Evolutionary conservation across 2,113 vertebrate species (phyloP).

Genomic region (Zapornia atra): DNA sequence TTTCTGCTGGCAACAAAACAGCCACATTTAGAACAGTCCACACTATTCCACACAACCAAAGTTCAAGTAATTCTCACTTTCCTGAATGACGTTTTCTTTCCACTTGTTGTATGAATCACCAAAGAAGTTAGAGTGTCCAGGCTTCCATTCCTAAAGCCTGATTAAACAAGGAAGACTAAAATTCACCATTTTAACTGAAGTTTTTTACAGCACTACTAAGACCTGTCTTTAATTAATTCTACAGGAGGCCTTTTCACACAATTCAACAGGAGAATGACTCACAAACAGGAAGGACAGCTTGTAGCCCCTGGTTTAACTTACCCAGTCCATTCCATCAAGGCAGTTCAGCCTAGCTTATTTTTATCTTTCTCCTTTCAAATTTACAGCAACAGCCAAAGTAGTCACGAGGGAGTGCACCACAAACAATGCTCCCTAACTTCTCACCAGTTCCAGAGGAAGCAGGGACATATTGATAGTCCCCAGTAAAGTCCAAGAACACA

Average conservation of each 20-base stretch:
- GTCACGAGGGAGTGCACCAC: neutral
- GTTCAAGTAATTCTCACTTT: neutral
- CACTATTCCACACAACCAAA: neutral
- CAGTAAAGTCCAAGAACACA: neutral
- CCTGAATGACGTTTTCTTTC: neutral
- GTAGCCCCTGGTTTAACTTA: neutral
- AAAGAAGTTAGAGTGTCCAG: neutral
- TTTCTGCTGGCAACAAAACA: neutral
- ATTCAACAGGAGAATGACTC: neutral
- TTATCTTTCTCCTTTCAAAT: neutral
- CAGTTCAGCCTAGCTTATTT: slow-evolving; percentile 4
- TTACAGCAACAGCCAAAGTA: neutral
- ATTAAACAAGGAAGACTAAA: neutral
- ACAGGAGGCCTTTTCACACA: neutral
- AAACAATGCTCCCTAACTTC: slow-evolving; percentile 18
- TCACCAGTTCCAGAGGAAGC: neutral
- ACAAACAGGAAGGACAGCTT: slow-evolving; percentile 3
- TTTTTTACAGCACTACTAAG: neutral
- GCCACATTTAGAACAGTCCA: neutral
- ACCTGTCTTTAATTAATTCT: slow-evolving; percentile 20
- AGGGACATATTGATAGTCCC: neutral
- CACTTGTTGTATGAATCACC: neutral
- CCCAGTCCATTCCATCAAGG: neutral
- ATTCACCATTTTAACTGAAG: neutral
- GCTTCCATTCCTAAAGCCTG: neutral